Evolutionary conservation across 2,797 vertebrate genomes (phyloP).

Genomic region (Caiman crocodilus): DNA sequence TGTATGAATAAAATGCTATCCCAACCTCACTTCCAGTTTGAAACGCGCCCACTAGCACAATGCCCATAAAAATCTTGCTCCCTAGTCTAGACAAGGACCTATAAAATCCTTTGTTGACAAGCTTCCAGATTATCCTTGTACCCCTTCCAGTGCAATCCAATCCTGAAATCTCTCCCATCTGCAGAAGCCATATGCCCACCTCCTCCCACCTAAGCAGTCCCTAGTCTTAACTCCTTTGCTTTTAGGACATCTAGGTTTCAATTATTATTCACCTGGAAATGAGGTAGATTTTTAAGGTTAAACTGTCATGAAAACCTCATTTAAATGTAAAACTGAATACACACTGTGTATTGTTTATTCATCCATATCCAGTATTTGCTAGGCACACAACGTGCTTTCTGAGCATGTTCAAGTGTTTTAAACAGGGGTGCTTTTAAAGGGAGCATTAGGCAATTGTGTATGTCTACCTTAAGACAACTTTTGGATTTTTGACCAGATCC

Average conservation of each 20-base stretch:
- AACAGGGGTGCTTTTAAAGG: background rate
- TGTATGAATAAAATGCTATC: background rate
- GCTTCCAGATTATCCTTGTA: background rate
- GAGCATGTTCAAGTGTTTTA: background rate
- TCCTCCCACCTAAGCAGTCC: background rate
- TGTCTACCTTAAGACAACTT: background rate
- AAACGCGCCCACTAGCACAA: rapidly evolving
- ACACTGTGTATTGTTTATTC: background rate
- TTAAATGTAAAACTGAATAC: background rate
- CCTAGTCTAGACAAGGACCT: background rate
- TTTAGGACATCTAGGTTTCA: background rate
- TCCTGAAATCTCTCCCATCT: background rate
- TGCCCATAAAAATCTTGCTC: rapidly evolving
- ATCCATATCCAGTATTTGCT: background rate
- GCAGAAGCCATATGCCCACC: rapidly evolving
- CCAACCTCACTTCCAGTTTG: background rate
- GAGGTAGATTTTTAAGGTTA: background rate
- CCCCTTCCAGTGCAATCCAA: background rate
- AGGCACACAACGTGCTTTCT: background rate
- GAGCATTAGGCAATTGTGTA: background rate
- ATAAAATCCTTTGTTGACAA: background rate
- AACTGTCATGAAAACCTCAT: background rate
- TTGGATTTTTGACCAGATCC: background rate
- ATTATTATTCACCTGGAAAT: background rate
- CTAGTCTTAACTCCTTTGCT: background rate